Base-by-base conservation (phyloP, 1,140 invertebrate species). In the Adoxophyes honmai region DNA sequence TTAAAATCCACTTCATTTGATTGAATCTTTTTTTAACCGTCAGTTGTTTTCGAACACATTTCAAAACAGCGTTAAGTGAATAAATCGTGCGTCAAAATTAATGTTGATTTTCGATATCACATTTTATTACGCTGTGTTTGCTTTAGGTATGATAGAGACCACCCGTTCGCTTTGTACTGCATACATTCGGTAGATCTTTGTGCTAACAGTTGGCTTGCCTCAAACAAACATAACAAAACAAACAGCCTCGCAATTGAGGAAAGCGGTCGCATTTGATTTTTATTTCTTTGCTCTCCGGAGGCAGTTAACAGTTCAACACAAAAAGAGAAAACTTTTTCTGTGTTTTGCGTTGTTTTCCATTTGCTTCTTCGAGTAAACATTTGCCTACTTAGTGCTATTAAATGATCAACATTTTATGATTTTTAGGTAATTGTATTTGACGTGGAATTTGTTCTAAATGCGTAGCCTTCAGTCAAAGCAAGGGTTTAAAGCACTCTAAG, bases 121-220 rank as follows among this genome's bases (percentile, higher is more conserved):
- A 79, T 78, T 70, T 72, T 71, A 76, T 74, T 78, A 74, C 79
- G 38, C 34, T 66, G 62, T 86, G 82, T 85, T 83, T 88, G 81
- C 74, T 70, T 86, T 83, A 71, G 57, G 76, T 75, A 81, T 88
- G 85, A 88, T 86, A 85, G 78, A 85, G 85, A 88, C 85, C 85
- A 88, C 82, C 84, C 84, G 84, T 11, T 48, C 9, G 72, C 61
- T 70, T 60, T 65, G 61, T 68, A 66, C 60, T 57, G 68, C 63
- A 66, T 52, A 68, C 65, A 68, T 58, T 72, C 69, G 63, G 60
- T 62, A 56, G 57, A 68, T 59, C 67, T 73, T 73, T 70, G 66
- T 66, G 64, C 75, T 64, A 72, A 71, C 65, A 77, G 82, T 78
- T 88, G 85, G 76, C 76, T 79, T 66, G 69, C 70, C 73, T 88